Base-by-base conservation (phyloP, 2,113 vertebrate genomes). In the Callionymus lyra region DNA sequence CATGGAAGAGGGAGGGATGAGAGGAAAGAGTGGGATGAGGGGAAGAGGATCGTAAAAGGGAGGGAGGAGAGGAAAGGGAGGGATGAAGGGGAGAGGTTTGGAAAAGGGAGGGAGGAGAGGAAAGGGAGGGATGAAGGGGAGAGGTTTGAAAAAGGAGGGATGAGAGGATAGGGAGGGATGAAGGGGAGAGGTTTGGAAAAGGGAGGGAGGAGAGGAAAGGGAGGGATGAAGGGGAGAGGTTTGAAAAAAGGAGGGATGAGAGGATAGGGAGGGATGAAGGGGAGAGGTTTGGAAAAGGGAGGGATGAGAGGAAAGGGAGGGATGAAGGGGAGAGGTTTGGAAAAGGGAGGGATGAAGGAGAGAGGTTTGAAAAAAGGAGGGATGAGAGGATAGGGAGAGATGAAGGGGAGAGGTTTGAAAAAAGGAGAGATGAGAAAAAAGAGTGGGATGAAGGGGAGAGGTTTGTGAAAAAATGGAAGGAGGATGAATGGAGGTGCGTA, bases 141-240 rank as follows among this genome's bases (percentile, higher is more conserved):
- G 57, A 44, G 54, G 61, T 17, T 10, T 17, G 49, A 59, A 59
- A 38, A 48, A 53, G 19, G 16, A 75, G 72, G 17, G 33, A 33
- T 33, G 68, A 74, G 38, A 53, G 49, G 43, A 68, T 58, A 63
- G 13, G 52, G 51, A 15, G 72, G 45, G 1, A 53, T 48, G 45
- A 65, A 18, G 38, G 1, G 37, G 37, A 38, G 47, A 61, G 17
- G 34, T 6, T 42, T 38, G 31, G 27, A 6, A 14, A 10, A 2
- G 56, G 13, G 11, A 48, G 63, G 9, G 55, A 49, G 9, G 61
- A 60, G 31, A 50, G 42, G 38, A 59, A 47, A 36, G 65, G 56
- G 2, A 15, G 47, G 32, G 17, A 41, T 2, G 18, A 15, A 38
- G 59, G 51, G 18, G 27, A 47, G 14, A 38, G 34, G 5, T 39